Evolutionary conservation across 1,140 invertebrate species (phyloP).

Genomic region (Drosophila repleta): DNA sequence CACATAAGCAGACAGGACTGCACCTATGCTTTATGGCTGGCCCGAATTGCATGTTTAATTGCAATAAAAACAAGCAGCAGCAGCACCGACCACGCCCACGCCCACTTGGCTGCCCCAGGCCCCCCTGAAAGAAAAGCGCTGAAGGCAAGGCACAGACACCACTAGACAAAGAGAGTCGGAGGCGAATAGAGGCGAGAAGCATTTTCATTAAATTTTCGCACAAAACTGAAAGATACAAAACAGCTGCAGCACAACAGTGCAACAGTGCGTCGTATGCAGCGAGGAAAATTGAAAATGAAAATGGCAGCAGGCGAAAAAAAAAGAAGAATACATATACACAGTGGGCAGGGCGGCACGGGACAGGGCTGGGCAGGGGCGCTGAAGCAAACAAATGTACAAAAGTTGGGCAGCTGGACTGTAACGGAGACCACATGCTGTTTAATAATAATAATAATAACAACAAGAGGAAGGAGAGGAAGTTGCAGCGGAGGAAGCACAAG

Average conservation of each 20-base stretch:
- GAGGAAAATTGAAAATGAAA: slow-evolving; percentile 55
- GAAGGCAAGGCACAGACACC: slow-evolving; percentile 14
- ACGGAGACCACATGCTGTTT: slow-evolving; percentile 24
- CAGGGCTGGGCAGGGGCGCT: background rate
- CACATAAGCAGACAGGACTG: slow-evolving; percentile 47
- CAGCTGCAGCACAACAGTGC: slow-evolving; percentile 53
- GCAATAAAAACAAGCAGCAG: slow-evolving; percentile 62
- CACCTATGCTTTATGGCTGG: slow-evolving; percentile 69
- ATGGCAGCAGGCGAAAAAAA: slow-evolving; percentile 19
- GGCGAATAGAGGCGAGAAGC: slow-evolving; percentile 41
- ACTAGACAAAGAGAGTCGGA: slow-evolving; percentile 40
- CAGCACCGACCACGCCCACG: slow-evolving; percentile 39
- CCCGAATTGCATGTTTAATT: slow-evolving; percentile 79
- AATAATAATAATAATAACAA: slow-evolving; percentile 7
- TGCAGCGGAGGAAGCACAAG: background rate
- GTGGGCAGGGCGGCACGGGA: background rate
- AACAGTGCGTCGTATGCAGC: slow-evolving; percentile 13
- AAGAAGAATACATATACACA: slow-evolving; percentile 3
- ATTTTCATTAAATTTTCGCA: slow-evolving; percentile 72
- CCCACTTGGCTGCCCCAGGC: slow-evolving; percentile 2
- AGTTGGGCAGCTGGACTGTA: slow-evolving; percentile 14
- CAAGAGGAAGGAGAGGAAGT: background rate
- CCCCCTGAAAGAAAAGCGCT: slow-evolving; percentile 13
- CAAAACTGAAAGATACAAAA: slow-evolving; percentile 72
- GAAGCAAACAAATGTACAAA: slow-evolving; percentile 5